Evolutionary conservation across 2,888 invertebrate genomes (phyloP), one percentile per base, ranked within the genome.

Genomic region (Trissoscelio sp.): DNA sequence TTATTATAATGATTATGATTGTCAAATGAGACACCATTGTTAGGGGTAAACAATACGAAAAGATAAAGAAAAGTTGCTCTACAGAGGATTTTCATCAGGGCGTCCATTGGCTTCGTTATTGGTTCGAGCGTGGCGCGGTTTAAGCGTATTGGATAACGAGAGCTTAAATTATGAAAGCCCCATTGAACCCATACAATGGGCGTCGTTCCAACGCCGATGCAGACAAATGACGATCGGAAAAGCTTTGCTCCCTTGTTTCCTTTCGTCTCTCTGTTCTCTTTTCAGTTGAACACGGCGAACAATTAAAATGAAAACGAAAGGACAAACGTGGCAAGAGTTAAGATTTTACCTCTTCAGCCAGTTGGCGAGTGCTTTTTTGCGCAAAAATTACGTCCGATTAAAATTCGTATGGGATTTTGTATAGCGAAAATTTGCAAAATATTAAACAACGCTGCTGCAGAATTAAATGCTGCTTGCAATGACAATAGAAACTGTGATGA

Each of bases 141-240:
- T 85, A 85, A 86, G 85, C 86, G 83, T 77, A 81, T 83, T 79
- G 82, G 83, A 83, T 87, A 85, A 87, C 86, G 87, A 85, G 85
- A 83, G 84, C 82, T 78, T 83, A 83, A 84, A 86, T 85, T 85
- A 86, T 85, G 82, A 86, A 83, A 79, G 83, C 80, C 66, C 84
- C 82, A 85, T 85, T 85, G 85, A 85, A 69, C 70, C 57, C 60
- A 34, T 72, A 85, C 85, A 86, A 86, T 85, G 75, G 83, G 57
- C 69, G 79, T 77, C 79, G 83, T 77, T 81, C 55, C 72, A 66
- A 77, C 67, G 79, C 60, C 66, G 79, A 78, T 75, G 79, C 83
- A 66, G 79, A 70, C 70, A 80, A 84, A 85, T 81, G 82, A 72
- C 75, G 80, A 77, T 78, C 79, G 82, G 67, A 67, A 66, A 73